Evolutionary conservation across 2,113 vertebrate genomes (phyloP).

Genomic region (Malurus melanocephalus): DNA sequence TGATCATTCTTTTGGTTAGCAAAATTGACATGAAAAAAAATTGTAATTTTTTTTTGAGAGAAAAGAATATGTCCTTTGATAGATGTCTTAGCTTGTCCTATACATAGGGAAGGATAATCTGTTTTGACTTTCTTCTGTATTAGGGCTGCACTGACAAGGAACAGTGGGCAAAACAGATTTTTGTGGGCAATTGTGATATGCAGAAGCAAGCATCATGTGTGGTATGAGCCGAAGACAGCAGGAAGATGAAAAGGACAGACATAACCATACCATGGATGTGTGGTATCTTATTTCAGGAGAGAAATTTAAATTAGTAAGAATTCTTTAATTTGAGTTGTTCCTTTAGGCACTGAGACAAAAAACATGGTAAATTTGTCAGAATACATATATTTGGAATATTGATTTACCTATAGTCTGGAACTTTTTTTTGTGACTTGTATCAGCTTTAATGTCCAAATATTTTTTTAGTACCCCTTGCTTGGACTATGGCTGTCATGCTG

Average conservation of each 20-base stretch:
- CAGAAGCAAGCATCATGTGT: not conserved
- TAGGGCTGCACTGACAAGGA: too few relatives aligned
- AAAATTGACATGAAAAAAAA: not conserved
- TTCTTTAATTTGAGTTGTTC: not conserved
- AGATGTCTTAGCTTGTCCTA: not conserved
- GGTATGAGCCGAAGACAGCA: not conserved
- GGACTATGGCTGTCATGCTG: rapidly evolving
- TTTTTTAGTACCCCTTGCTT: not conserved
- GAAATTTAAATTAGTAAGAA: not conserved
- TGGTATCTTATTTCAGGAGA: not conserved
- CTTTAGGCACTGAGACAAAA: not conserved
- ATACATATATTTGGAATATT: not conserved
- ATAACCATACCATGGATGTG: not conserved
- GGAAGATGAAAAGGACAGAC: not conserved
- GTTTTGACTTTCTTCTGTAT: not conserved
- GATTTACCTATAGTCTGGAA: not conserved
- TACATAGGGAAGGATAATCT: not conserved
- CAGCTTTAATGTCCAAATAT: not conserved
- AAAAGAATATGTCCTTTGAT: not conserved
- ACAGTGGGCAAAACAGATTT: not conserved
- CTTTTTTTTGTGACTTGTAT: not conserved
- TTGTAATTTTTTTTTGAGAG: not conserved
- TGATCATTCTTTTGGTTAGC: not conserved
- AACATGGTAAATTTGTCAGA: not conserved
- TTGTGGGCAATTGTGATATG: not conserved